Conservation (phyloP, 2,888 invertebrate species). For the Drosophila demipolita region DNA sequence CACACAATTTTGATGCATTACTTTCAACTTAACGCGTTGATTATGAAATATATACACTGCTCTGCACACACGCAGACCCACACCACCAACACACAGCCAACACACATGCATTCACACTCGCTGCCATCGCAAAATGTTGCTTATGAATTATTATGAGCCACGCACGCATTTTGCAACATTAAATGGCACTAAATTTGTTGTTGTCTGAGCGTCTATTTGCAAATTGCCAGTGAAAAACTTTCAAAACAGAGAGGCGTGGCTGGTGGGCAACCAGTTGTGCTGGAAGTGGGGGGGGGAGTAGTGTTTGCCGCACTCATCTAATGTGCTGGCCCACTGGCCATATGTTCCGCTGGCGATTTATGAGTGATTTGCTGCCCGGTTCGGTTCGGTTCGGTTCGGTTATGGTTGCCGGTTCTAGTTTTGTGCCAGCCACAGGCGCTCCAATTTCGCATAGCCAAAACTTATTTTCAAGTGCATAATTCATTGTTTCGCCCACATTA, state of each 20-base stretch:
- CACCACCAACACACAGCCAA: not conserved
- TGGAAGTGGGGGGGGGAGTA: not conserved
- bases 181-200: constrained; percentile 79
- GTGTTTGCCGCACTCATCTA: not conserved
- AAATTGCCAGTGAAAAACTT: constrained; percentile 70
- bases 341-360: constrained; percentile 69
- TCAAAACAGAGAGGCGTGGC: constrained; percentile 21
- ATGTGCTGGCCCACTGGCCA: constrained; percentile 50
- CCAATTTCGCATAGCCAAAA: constrained; percentile 73
- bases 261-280: not conserved
- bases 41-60: constrained; percentile 62
- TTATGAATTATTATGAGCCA: constrained; percentile 80
- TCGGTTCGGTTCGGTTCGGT: constrained; percentile 23
- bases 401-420: constrained; percentile 34
- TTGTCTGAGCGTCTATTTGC: constrained; percentile 73
- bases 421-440: constrained; percentile 44
- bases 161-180: constrained; percentile 80
- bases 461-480: constrained; percentile 80
- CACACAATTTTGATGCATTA: constrained; percentile 72
- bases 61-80: constrained; percentile 25
- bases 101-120: not conserved
- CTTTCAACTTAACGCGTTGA: constrained; percentile 79
- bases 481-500: constrained; percentile 81
- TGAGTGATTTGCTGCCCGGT: constrained; percentile 73
- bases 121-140: constrained; percentile 75